Evolutionary conservation across 2,888 invertebrate species (phyloP).

Genomic region (Cancer borealis): DNA sequence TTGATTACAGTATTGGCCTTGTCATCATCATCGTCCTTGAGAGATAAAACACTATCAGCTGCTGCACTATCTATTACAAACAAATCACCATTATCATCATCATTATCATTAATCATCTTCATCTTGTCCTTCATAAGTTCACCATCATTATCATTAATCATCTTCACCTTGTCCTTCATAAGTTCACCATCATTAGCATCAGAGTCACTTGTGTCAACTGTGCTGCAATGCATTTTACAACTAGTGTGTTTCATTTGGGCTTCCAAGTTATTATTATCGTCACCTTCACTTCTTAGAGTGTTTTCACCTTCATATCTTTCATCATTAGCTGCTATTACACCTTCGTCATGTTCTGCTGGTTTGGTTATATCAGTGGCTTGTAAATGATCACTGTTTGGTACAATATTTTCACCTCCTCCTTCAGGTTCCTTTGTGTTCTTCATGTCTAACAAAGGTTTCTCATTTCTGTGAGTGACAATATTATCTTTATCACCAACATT

Average conservation of each 20-base stretch:
- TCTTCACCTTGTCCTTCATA: background rate
- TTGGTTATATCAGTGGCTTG: background rate
- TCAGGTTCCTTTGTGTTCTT: conserved; percentile 4
- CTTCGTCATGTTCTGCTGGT: background rate
- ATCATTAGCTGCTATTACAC: background rate
- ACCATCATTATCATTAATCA: background rate
- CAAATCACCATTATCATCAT: background rate
- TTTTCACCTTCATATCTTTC: background rate
- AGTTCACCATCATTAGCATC: background rate
- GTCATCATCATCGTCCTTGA: background rate
- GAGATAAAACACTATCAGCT: background rate
- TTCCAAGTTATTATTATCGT: background rate
- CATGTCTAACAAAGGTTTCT: background rate
- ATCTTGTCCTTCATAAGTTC: background rate
- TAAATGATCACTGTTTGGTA: background rate
- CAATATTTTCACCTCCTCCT: background rate
- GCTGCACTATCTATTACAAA: background rate
- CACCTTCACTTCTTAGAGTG: background rate
- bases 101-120: background rate
- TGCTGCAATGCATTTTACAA: background rate
- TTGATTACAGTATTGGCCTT: background rate
- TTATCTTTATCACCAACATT: background rate
- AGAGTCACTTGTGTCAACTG: background rate
- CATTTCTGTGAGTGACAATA: background rate
- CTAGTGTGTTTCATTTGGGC: background rate